A percentile compares a stretch with the other conserved stretches of the same genome.
phyloP scores from a whole-genome alignment of 2,797 vertebrate species.

The Mus caroli region DNA sequence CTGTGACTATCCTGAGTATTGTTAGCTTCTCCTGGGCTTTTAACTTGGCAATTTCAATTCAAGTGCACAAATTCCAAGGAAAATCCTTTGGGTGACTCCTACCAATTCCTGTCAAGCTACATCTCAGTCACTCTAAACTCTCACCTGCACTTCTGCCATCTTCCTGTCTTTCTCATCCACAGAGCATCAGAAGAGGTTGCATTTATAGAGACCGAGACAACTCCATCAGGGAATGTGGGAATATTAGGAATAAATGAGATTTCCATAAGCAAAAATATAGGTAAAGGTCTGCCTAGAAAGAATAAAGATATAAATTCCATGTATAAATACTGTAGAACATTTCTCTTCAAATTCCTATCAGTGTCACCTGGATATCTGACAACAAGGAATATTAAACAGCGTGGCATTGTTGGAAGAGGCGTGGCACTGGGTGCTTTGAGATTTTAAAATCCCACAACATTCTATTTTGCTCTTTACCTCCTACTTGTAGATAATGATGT shows the following conservation, averaged over 20 bases:
- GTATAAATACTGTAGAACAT: slow-evolving; percentile 20
- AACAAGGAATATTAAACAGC: background rate
- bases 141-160: background rate
- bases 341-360: slow-evolving; percentile 25
- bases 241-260: slow-evolving; percentile 18
- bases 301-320: background rate
- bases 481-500: background rate
- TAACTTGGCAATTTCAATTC: background rate
- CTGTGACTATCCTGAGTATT: background rate
- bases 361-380: background rate
- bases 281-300: slow-evolving; percentile 17
- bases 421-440: background rate
- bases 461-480: background rate
- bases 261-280: background rate
- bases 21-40: background rate
- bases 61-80: background rate
- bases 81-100: background rate
- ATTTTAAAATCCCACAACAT: background rate
- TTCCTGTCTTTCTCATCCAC: background rate
- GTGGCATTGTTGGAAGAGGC: background rate
- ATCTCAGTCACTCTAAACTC: background rate
- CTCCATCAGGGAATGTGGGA: background rate
- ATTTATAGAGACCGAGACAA: background rate
- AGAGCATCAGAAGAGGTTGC: background rate
- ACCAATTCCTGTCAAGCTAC: background rate